A percentile compares a stretch with the other conserved stretches of the same genome.
phyloP scores from a whole-genome alignment of 2,888 invertebrate genomes.

The Gymnoscelis rufifasciata region DNA sequence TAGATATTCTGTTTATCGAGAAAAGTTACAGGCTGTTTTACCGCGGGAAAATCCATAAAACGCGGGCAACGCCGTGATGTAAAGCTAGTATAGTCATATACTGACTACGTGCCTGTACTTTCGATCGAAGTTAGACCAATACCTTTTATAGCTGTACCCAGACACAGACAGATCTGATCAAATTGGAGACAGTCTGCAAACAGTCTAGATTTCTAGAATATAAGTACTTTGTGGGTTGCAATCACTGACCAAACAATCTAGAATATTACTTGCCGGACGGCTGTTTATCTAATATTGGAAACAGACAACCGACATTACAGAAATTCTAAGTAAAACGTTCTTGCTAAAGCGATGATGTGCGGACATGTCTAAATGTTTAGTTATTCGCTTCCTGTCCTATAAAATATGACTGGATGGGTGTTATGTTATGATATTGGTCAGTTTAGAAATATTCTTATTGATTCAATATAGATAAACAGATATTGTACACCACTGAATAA shows the following conservation, averaged over 20 bases:
- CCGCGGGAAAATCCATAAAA: no score
- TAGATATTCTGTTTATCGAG: no score
- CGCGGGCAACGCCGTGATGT: no score
- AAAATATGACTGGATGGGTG: background rate
- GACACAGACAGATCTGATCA: background rate
- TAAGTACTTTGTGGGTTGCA: background rate
- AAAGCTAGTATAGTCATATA: no score
- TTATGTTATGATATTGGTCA: no score
- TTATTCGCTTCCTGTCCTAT: background rate
- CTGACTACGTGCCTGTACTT: no score
- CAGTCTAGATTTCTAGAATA: background rate
- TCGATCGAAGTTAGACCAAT: no score
- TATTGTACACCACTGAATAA: no score
- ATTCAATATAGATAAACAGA: no score
- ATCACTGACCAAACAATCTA: conserved; percentile 3
- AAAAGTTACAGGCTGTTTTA: no score
- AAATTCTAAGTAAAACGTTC: conserved; percentile 24
- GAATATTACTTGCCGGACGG: conserved; percentile 6
- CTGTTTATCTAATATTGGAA: conserved; percentile 24
- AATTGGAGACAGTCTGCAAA: background rate
- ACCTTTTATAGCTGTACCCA: background rate
- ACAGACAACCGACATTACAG: conserved; percentile 27
- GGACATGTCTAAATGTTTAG: conserved; percentile 3
- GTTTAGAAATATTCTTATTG: no score
- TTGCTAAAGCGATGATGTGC: conserved; percentile 13